These are phyloP conservation scores for Neria commutata DNA, from an alignment of 2,888 invertebrate species.

Conservation along the genomic window DNA sequence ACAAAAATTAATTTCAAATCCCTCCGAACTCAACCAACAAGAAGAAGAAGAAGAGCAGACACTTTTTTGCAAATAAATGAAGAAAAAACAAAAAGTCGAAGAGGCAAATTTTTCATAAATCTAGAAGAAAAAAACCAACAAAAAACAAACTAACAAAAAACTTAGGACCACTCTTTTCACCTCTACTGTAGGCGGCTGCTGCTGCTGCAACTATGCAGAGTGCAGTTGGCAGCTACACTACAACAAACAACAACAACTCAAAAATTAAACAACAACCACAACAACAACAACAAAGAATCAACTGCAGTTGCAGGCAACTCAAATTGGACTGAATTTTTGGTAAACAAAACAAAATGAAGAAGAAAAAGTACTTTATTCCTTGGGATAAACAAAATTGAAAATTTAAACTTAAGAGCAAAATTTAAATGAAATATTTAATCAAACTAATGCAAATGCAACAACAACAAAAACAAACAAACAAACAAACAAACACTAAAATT, in stretches of 20 bases:
- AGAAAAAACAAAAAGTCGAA: constrained; percentile 31
- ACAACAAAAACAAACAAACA: constrained; percentile 34
- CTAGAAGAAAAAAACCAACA: constrained; percentile 23
- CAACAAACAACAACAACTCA: constrained; percentile 29
- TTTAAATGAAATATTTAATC: too few species aligned
- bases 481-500: constrained; percentile 21
- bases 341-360: constrained; percentile 19
- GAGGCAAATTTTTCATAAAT: constrained; percentile 51
- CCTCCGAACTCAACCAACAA: constrained; percentile 34
- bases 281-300: constrained; percentile 40
- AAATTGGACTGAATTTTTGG: constrained; percentile 52
- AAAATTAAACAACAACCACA: constrained; percentile 28
- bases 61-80: constrained; percentile 13
- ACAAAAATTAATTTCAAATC: constrained; percentile 34
- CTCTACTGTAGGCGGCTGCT: constrained; percentile 1
- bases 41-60: constrained; percentile 16
- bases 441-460: constrained; percentile 19
- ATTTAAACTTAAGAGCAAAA: constrained; percentile 33
- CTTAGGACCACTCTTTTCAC: constrained; percentile 30
- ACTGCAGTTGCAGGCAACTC: constrained; percentile 56
- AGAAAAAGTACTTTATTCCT: constrained; percentile 42
- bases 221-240: constrained; percentile 30
- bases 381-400: constrained; percentile 36
- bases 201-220: constrained; percentile 38
- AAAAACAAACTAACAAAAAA: constrained; percentile 20